phyloP scores from a whole-genome alignment of 2,888 invertebrate species.

The Helicoverpa assulta region DNA sequence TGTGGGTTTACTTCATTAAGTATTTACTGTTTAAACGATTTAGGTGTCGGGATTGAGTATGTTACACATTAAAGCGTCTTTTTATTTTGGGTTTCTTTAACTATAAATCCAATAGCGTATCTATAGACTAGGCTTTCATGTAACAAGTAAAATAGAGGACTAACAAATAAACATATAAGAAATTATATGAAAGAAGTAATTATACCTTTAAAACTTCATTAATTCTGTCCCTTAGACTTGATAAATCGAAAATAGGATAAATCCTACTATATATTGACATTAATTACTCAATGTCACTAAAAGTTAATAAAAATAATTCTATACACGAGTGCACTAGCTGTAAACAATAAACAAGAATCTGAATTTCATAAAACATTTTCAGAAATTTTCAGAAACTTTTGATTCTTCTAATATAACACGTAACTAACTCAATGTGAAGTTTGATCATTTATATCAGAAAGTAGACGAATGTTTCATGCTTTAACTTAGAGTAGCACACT shows the following conservation, averaged over 20 bases:
- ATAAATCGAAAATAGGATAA: neutral
- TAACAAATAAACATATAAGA: too few species aligned
- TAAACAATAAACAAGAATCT: neutral
- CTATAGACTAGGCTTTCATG: too few species aligned
- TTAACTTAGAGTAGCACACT: neutral
- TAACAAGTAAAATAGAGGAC: too few species aligned
- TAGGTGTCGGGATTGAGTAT: neutral
- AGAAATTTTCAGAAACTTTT: neutral
- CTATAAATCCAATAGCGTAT: too few species aligned
- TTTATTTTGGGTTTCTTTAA: too few species aligned
- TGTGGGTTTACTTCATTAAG: neutral
- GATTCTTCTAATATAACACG: neutral
- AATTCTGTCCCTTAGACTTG: neutral
- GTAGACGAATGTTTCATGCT: neutral
- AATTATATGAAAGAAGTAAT: too few species aligned
- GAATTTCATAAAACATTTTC: neutral
- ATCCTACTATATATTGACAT: neutral
- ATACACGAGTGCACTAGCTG: neutral
- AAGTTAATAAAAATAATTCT: neutral
- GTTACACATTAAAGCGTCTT: too few species aligned
- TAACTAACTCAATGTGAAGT: neutral
- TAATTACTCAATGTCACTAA: neutral
- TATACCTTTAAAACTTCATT: too few species aligned
- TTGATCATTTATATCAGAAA: conserved; percentile 1
- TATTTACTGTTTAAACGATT: neutral